phyloP scores from a whole-genome alignment of 2,888 invertebrate genomes.

The Pristionchus maxplancki region DNA sequence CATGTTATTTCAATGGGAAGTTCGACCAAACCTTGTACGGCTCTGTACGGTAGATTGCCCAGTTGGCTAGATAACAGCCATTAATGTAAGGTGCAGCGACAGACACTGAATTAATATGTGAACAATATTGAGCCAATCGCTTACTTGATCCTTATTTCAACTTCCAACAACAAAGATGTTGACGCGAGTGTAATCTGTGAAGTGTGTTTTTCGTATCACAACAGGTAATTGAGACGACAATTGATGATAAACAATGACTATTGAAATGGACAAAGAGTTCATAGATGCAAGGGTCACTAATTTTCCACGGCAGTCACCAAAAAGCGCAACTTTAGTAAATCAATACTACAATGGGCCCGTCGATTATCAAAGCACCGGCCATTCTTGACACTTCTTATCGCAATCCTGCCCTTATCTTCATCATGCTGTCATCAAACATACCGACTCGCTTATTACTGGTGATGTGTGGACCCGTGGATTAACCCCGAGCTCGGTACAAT shows the following conservation, averaged over 20 bases:
- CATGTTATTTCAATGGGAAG: neutral
- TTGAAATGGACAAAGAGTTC: no score
- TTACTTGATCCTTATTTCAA: neutral
- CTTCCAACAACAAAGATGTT: no score
- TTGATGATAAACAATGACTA: no score
- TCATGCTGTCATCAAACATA: neutral
- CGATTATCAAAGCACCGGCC: no score
- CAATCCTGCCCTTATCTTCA: neutral
- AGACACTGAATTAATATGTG: neutral
- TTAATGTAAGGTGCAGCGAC: neutral
- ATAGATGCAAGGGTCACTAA: no score
- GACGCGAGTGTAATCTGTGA: no score
- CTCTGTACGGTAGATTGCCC: slow-evolving; percentile 27
- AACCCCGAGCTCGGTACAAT: neutral
- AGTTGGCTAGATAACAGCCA: slow-evolving; percentile 18
- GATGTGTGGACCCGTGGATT: neutral
- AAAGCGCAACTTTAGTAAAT: no score
- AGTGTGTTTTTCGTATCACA: no score
- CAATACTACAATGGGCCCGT: no score
- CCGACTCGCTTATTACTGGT: neutral
- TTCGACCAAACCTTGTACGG: neutral
- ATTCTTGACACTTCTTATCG: neutral
- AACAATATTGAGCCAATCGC: neutral
- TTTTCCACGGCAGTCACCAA: no score
- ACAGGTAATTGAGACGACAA: no score